Evolutionary conservation across 2,888 invertebrate species (phyloP), one percentile per base, ranked within the genome.

Genomic region (Tortrix viridana): DNA sequence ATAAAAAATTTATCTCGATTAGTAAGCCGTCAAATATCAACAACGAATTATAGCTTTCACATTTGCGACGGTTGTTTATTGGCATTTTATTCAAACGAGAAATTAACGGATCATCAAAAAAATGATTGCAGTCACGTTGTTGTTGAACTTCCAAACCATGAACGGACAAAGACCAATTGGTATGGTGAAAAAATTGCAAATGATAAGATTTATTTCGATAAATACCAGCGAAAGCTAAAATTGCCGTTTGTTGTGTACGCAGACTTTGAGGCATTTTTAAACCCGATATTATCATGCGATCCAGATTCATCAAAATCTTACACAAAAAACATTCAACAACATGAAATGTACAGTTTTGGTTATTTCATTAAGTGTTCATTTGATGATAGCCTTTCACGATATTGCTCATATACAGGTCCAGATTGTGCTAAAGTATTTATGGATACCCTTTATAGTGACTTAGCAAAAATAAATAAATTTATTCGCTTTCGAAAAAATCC

Each of bases 181-280:
- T 37, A 22, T 6, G 43, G 43, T 22, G n/a, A 41, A 19, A 38
- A 53, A 38, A 16, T 22, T 16, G 7, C 22, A 16, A 69, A 66
- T 22, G 48, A 69, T 57, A 69, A 43, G 38, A 22, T 71, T 44
- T 48, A 37, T 14, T 72, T 69, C 66, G 61, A 69, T 37, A 63
- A 63, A 12, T 71, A 49, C 48, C 16, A 67, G 6, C 65, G 58
- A 38, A 69, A 66, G 55, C 12, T 61, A 14, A 60, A 64, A 37
- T 50, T 69, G 18, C 68, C 71, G 7, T 72, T 71, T 60, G 70
- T 69, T 26, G 26, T 69, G 7, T 71, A 72, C 60, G 69, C 70
- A n/a, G 65, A 73, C 53, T 73, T 72, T 59, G 71, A 71, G 49
- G 60, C 70, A 6, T 69, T 74, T 65, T 59, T 73, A 54, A 72